Evolutionary conservation across 2,113 vertebrate species (phyloP).

Genomic region (Tor tambroides): DNA sequence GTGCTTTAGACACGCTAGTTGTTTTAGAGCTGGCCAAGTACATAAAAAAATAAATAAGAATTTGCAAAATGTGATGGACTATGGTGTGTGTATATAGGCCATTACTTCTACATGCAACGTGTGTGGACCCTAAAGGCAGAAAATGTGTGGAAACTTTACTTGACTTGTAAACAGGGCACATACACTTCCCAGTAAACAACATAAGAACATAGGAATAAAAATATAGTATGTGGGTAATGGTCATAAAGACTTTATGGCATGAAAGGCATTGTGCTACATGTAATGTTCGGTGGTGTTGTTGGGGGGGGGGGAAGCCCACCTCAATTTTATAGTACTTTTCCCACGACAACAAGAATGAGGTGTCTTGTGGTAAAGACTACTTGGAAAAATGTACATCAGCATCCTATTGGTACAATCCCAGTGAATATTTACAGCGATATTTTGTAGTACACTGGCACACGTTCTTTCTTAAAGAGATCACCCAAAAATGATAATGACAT

Average conservation of each 20-base stretch:
- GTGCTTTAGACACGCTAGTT: background rate
- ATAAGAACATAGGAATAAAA: constrained; percentile 63
- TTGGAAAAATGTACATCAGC: constrained; percentile 17
- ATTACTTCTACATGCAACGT: constrained; percentile 37
- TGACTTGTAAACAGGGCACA: constrained; percentile 67
- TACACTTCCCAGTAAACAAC: constrained; percentile 61
- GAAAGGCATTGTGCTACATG: background rate
- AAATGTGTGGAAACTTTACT: constrained; percentile 58
- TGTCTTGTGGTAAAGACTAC: constrained; percentile 11
- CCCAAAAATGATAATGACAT: background rate
- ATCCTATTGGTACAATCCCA: background rate
- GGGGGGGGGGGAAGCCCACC: background rate
- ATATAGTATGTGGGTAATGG: constrained; percentile 38
- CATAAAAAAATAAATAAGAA: background rate
- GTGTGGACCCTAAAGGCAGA: constrained; percentile 55
- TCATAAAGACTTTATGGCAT: constrained; percentile 42
- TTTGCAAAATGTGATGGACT: background rate
- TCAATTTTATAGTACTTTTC: constrained; percentile 47
- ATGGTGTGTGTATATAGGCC: constrained; percentile 4
- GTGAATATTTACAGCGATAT: background rate
- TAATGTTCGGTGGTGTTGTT: background rate
- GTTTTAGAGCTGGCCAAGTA: background rate
- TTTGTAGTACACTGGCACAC: background rate
- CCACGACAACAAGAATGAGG: constrained; percentile 43
- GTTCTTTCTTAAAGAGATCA: background rate